Base-by-base conservation (phyloP, 2,888 invertebrate genomes). In the Sminthurinus aureus region DNA sequence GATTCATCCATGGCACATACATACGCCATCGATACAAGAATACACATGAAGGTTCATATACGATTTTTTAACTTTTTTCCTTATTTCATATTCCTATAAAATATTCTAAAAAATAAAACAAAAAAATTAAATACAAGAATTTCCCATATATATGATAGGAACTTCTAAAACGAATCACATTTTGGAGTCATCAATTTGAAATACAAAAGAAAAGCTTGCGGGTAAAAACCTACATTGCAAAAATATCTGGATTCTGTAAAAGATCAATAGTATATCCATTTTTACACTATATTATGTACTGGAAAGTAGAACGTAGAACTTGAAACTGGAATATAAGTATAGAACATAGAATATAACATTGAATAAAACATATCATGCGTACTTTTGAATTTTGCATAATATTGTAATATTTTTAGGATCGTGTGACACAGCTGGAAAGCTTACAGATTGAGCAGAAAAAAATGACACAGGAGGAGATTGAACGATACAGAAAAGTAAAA, bases 111-210 rank as follows among this genome's bases (percentile, higher is more conserved):
- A 38, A 4, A 6, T 38, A 38, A 38, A 38, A 38, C 38, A 38
- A 38, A 38, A 38, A 38, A 38, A 38, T 13, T 58, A 58, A 38
- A 38, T n/a, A 58, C 58, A 58, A 58, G 9, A 58, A 58, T 18
- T 6, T 58, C 9, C 18, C 0, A 18, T 15, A 58, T 15, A 18
- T 58, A 15, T 58, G 2, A 18, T 15, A 58, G 22, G 76, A 82
- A 51, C 69, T 82, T 2, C 22, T 82, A 50, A 82, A 82, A 76
- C 38, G 77, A 24, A 67, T 82, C 50, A 76, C 77, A 66, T 82
- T 82, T 52, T 82, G 82, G 76, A 82, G 76, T 77, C 82, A 67
- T 26, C 82, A 82, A 69, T 76, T 76, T 66, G 76, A 82, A 51
- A 51, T 82, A 9, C 82, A 82, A 64, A 82, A 77, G 69, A 82